Evolutionary conservation across 2,113 vertebrate genomes (phyloP), one percentile per base, ranked within the genome.

Genomic region (Octodon degus): DNA sequence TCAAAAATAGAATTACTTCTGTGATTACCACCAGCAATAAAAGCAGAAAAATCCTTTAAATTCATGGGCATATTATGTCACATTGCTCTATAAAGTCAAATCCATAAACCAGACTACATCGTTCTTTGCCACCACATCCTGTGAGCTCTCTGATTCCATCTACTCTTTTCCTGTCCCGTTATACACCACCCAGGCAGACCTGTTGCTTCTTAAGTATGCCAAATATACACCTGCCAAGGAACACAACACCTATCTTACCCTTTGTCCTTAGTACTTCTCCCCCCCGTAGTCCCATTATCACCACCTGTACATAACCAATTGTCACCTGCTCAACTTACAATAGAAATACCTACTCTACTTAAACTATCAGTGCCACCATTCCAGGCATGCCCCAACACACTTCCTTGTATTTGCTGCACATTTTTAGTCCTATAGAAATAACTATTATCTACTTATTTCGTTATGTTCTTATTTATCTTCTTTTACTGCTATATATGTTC

Each of bases 271-370:
- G 14, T 40, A 17, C 17, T 58, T 27, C 81, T 70, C 4, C 1
- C 3, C 3, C 19, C 9, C 27, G 2, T 0, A 84, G 17, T 19
- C 34, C 80, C 4, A 7, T 2, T 12, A 30, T 70, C 7, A 3
- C 12, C 37, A 40, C 10, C 40, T 81, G 84, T 32, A 60, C n/a
- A 92, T 90, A 7, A 77, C 2, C 22, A 94, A 88, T 67, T n/a
- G 19, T 67, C 34, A 40, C 11, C 30, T 62, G 63, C 22, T 74
- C 25, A 70, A 1, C 7, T 50, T 30, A 79, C 50, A 50, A 47
- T 50, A 17, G 76, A 79, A 79, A 50, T 79, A 32, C 13, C 7
- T 70, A 9, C 8, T 77, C 60, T 7, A 60, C 55, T 65, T 65
- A 93, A 68, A 85, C 63, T 62, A 67, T 2, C 34, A 90, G 30